A percentile compares a stretch with the other conserved stretches of the same genome.
phyloP scores from a whole-genome alignment of 2,888 invertebrate species.

The Leptura quadrifasciata region DNA sequence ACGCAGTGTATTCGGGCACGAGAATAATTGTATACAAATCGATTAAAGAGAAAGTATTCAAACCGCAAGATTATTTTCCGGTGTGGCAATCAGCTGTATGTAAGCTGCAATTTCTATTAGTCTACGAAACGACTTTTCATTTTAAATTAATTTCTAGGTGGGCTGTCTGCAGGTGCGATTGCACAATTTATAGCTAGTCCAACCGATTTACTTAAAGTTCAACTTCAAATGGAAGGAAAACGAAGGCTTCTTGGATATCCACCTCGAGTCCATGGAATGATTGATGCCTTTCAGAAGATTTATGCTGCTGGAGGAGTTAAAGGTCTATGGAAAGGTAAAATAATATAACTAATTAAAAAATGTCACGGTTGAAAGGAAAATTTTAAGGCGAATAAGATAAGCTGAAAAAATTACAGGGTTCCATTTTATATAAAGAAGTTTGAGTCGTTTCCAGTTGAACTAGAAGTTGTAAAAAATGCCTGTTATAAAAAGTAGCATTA shows the following conservation, averaged over 20 bases:
- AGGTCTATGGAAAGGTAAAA: constrained; percentile 89
- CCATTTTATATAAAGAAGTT: too few species aligned
- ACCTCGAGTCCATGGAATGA: constrained; percentile 84
- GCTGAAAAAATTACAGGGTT: too few species aligned
- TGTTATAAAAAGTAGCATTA: too few species aligned
- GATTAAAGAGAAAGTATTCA: constrained; percentile 82
- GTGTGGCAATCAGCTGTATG: constrained; percentile 80
- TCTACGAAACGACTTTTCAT: too few species aligned
- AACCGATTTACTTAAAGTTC: constrained; percentile 94
- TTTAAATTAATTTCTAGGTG: too few species aligned
- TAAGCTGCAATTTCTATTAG: constrained; percentile 68
- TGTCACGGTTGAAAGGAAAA: too few species aligned
- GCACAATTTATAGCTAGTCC: constrained; percentile 94
- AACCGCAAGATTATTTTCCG: constrained; percentile 81
- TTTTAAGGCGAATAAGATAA: too few species aligned
- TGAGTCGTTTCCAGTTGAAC: too few species aligned
- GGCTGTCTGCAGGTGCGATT: constrained; percentile 87
- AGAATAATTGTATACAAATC: constrained; percentile 91
- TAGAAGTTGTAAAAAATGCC: too few species aligned
- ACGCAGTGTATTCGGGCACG: constrained; percentile 89
- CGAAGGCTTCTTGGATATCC: constrained; percentile 87
- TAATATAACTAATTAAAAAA: too few species aligned
- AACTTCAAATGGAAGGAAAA: constrained; percentile 95
- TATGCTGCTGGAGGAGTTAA: constrained; percentile 83
- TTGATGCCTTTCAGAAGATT: constrained; percentile 86